Evolutionary conservation across 1,140 invertebrate genomes (phyloP), one percentile per base, ranked within the genome.

Genomic region (Lasioglossum albipes): DNA sequence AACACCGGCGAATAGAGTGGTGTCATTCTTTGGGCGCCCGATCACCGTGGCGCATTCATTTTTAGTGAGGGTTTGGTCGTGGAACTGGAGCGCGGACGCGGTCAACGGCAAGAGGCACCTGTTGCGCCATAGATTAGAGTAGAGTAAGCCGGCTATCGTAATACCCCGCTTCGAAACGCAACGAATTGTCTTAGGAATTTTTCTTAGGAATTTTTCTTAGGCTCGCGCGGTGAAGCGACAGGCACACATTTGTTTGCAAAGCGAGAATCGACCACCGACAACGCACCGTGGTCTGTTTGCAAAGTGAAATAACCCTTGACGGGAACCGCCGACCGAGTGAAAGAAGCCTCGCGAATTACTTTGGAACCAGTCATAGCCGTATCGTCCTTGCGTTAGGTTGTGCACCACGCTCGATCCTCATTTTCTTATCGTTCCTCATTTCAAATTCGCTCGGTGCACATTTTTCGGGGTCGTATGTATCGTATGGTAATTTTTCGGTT

Each of bases 111-210:
- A 64, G 31, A 68, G 70, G 72, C 75, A 86, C 83, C 74, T 85
- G 84, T 85, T 85, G 81, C 85, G 18, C 45, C 54, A 22, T 42
- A 27, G 52, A 79, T 31, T 41, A 71, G 62, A 41, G 18, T 42
- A 27, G 52, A 79, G 45, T 41, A 71, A 71, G 65, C 65, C 41
- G 65, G 41, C 20, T 13, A 12, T 2, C 57, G 12, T 10, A 52
- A 22, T 4, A n/a, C 20, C 41, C 45, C 42, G 9, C 13, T 72
- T 65, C 45, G 45, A 72, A 7, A 72, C 5, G 31, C 62, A 6
- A 31, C 16, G 16, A 16, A 41, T 18, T 9, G 9, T 22, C 65
- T 36, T 36, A 27, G 27, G 27, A 27, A 27, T 27, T 27, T 0
- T 27, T 27, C 27, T 27, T 27, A 27, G n/a, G n/a, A n/a, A n/a